Conservation (phyloP, 2,888 invertebrate genomes). For the Pomacea canaliculata region DNA sequence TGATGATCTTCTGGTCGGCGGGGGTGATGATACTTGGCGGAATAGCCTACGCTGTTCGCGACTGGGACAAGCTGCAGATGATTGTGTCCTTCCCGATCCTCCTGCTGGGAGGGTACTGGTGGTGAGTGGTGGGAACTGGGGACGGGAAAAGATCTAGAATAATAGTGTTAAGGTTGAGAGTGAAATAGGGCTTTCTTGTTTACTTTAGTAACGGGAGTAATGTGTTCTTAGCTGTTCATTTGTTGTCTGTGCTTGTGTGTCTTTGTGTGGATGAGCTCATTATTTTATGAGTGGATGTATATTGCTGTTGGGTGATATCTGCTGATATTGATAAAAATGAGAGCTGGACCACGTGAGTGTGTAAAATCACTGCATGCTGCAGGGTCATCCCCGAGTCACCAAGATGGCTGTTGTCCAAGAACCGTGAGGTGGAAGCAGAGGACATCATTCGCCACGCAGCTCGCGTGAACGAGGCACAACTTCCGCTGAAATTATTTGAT, state of each 20-base stretch:
- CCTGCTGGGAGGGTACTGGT: conserved; percentile 30
- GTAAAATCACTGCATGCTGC: neutral
- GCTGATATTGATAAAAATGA: no score
- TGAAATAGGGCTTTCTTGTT: no score
- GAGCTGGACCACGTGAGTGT: neutral
- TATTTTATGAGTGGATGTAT: neutral
- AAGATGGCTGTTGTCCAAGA: conserved; percentile 29
- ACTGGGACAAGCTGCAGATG: conserved; percentile 37
- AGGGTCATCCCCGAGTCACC: conserved; percentile 35
- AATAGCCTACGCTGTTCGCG: conserved; percentile 38
- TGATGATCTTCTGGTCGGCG: conserved; percentile 35
- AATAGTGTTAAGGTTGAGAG: no score
- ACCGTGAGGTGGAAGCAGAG: conserved; percentile 26
- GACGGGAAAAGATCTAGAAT: no score
- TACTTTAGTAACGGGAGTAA: no score
- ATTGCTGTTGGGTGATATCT: no score
- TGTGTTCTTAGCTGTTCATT: no score
- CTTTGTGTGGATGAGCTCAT: no score
- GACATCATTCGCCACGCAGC: conserved; percentile 30
- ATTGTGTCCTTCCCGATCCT: conserved; percentile 32
- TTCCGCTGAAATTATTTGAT: conserved; percentile 33
- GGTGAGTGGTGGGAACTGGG: conserved; percentile 16
- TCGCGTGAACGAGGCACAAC: conserved; percentile 22
- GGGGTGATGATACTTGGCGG: conserved; percentile 35
- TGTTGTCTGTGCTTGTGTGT: no score